These are phyloP conservation scores for Celastrina argiolus DNA, from an alignment of 2,888 invertebrate genomes.

Conservation along the genomic window DNA sequence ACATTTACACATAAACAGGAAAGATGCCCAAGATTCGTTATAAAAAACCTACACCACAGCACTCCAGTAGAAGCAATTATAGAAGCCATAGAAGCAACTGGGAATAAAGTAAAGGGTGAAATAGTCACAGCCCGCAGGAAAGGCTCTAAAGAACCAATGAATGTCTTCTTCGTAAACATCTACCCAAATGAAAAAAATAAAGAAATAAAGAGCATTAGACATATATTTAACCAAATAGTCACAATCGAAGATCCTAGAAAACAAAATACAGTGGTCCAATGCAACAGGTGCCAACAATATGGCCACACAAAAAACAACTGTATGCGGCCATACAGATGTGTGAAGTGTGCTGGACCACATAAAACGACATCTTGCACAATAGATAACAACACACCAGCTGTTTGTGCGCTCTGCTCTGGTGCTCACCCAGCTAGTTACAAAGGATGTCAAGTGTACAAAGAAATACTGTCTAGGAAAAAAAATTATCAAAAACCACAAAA, in stretches of 20 bases:
- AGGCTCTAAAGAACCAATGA: neutral
- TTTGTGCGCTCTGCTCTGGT: slow-evolving; percentile 27
- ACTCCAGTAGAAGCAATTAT: too few species aligned
- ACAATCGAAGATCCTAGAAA: neutral
- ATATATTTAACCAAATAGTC: neutral
- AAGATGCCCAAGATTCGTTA: neutral
- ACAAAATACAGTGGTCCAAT: neutral
- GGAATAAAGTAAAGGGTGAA: neutral
- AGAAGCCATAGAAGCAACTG: neutral
- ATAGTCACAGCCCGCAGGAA: neutral
- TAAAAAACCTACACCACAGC: neutral
- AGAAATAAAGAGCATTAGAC: neutral
- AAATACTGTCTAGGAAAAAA: slow-evolving; percentile 25
- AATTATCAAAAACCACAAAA: neutral
- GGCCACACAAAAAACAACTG: slow-evolving; percentile 15
- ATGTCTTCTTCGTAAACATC: neutral
- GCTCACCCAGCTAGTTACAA: slow-evolving; percentile 31
- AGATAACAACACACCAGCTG: slow-evolving; percentile 26
- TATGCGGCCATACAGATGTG: slow-evolving; percentile 19
- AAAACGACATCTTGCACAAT: neutral
- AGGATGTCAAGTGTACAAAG: slow-evolving; percentile 30
- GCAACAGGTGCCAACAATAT: slow-evolving; percentile 17
- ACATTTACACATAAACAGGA: neutral
- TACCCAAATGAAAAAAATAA: neutral
- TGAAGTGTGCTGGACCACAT: slow-evolving; percentile 13